A percentile compares a stretch with the other conserved stretches of the same genome.
These are phyloP conservation scores for Vannuccia rotundouncinata DNA, from an alignment of 2,888 invertebrate species.

Conservation along the genomic window DNA sequence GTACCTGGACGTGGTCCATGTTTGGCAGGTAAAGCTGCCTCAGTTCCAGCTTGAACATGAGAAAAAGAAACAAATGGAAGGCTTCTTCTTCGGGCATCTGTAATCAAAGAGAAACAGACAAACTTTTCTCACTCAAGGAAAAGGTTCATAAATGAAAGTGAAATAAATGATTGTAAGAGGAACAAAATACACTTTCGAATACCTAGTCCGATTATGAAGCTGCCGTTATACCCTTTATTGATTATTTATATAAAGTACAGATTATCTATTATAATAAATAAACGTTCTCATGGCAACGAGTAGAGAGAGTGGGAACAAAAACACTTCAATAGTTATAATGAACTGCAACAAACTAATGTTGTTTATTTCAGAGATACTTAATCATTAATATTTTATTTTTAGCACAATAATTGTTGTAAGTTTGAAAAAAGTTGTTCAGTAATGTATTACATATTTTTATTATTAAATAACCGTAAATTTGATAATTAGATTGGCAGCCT, in stretches of 20 bases:
- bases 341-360: too few relatives aligned
- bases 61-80: constrained; percentile 74
- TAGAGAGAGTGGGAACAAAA: too few relatives aligned
- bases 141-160: background rate
- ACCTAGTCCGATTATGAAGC: background rate
- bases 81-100: constrained; percentile 88
- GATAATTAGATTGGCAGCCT: too few relatives aligned
- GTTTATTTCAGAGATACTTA: too few relatives aligned
- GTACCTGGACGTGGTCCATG: constrained; percentile 81
- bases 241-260: background rate
- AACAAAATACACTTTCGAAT: background rate
- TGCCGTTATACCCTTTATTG: background rate
- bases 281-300: too few relatives aligned
- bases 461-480: too few relatives aligned
- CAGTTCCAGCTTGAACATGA: constrained; percentile 82
- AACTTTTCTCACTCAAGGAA: background rate
- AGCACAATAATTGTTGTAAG: too few relatives aligned
- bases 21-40: constrained; percentile 84
- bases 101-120: constrained; percentile 28
- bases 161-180: background rate
- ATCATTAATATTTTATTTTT: too few relatives aligned
- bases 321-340: too few relatives aligned
- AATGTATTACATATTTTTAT: too few relatives aligned
- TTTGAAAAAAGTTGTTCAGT: too few relatives aligned
- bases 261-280: background rate